Conservation (phyloP, 2,797 vertebrate genomes). For the Dipus sagitta region DNA sequence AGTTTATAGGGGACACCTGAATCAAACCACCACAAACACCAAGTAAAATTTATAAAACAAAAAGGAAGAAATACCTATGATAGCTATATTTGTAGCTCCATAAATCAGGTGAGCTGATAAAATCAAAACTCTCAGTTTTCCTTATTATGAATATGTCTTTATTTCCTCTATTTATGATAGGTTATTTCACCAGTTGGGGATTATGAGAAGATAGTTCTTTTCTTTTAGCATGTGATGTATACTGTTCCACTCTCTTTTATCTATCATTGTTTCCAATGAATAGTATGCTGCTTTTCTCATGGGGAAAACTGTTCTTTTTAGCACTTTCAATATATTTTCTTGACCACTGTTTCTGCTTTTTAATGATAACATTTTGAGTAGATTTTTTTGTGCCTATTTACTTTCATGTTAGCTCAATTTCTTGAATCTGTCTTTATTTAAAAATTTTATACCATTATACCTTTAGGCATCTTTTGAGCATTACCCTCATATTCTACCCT, state of each 20-base stretch:
- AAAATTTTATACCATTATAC: neutral
- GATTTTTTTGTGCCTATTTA: neutral
- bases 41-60: neutral
- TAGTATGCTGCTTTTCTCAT: neutral
- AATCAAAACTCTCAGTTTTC: neutral
- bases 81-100: neutral
- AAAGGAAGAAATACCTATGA: neutral
- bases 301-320: neutral
- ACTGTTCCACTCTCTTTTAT: neutral
- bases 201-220: neutral
- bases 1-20: no score
- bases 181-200: neutral
- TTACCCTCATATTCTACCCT: no score
- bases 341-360: neutral
- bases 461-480: neutral
- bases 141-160: neutral
- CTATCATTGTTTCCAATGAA: neutral
- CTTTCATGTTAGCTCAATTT: neutral
- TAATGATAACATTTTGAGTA: neutral
- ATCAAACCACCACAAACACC: no score
- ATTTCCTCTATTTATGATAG: neutral
- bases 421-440: neutral
- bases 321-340: neutral
- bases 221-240: neutral
- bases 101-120: neutral